Percentiles rank a stretch among this genome's conserved stretches.
Evolutionary conservation across 2,113 vertebrate species (phyloP).

Genomic region (Heterochromis multidens): DNA sequence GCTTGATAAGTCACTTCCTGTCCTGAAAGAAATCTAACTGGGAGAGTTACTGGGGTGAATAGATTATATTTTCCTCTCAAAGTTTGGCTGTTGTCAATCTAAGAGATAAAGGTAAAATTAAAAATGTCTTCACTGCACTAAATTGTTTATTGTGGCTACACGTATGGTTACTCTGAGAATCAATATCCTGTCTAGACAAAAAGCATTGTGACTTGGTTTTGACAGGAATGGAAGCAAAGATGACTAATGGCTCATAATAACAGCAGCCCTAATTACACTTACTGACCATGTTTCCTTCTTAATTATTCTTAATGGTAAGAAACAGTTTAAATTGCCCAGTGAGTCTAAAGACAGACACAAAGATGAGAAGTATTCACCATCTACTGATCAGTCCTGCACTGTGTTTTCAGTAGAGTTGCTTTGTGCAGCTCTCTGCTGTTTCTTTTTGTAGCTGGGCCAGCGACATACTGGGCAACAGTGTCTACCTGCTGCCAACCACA

Average conservation of each 20-base stretch:
- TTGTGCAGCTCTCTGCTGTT: conserved; percentile 64
- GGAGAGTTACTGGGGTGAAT: background rate
- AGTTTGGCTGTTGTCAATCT: no score
- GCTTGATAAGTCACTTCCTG: background rate
- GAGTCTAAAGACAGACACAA: background rate
- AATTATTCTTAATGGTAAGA: background rate
- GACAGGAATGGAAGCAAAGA: conserved; percentile 2
- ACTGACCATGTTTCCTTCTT: background rate
- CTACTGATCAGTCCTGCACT: background rate
- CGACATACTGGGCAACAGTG: conserved; percentile 96
- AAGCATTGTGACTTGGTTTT: background rate
- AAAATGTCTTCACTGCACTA: background rate
- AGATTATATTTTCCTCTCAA: background rate
- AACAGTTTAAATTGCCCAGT: background rate
- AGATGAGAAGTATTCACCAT: background rate
- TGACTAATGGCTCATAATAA: background rate
- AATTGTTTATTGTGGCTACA: background rate
- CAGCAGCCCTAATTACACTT: background rate
- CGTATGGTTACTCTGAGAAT: background rate
- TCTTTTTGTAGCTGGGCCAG: conserved; percentile 95
- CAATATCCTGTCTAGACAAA: background rate
- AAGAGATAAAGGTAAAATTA: background rate
- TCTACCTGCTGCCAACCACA: conserved; percentile 87
- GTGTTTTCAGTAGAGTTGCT: background rate
- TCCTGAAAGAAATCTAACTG: background rate